These are phyloP conservation scores for Cyprinodon brontotheroides DNA, from an alignment of 2,113 vertebrate genomes.

Conservation along the genomic window DNA sequence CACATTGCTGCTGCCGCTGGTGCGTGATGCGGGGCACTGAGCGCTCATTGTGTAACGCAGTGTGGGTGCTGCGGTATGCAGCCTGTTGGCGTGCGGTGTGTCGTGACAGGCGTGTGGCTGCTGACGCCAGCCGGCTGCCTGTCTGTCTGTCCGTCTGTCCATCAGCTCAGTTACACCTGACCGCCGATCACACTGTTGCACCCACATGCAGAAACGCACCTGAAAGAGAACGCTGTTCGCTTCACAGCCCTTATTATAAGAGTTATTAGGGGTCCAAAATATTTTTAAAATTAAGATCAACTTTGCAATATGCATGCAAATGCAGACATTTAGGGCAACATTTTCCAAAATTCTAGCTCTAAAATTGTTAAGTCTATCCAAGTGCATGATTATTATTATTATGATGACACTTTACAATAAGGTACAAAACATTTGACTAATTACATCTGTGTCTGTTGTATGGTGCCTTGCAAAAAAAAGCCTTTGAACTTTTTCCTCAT, in stretches of 20 bases:
- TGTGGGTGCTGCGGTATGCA: slow-evolving; percentile 80
- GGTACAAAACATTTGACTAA: no score
- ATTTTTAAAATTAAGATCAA: background rate
- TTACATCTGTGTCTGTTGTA: background rate
- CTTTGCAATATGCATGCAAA: background rate
- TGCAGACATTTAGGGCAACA: background rate
- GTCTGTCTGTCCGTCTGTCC: slow-evolving; percentile 60
- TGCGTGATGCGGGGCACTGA: slow-evolving; percentile 81
- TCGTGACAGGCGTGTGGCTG: slow-evolving; percentile 79
- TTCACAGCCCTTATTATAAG: background rate
- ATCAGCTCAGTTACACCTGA: slow-evolving; percentile 77
- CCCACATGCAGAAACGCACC: slow-evolving; percentile 2
- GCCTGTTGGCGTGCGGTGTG: slow-evolving; percentile 74
- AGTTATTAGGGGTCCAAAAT: no score
- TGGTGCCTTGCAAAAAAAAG: background rate
- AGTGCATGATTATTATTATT: no score
- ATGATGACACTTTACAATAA: no score
- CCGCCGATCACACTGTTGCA: slow-evolving; percentile 47
- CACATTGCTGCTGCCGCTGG: slow-evolving; percentile 81
- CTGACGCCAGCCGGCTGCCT: slow-evolving; percentile 80
- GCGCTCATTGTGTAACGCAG: slow-evolving; percentile 75
- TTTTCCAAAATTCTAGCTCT: no score
- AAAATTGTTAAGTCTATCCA: no score
- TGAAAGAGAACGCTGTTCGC: background rate
- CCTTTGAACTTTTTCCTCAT: background rate